Base-by-base conservation (phyloP, 2,888 invertebrate species). In the Cataglyphis altisquamis region DNA sequence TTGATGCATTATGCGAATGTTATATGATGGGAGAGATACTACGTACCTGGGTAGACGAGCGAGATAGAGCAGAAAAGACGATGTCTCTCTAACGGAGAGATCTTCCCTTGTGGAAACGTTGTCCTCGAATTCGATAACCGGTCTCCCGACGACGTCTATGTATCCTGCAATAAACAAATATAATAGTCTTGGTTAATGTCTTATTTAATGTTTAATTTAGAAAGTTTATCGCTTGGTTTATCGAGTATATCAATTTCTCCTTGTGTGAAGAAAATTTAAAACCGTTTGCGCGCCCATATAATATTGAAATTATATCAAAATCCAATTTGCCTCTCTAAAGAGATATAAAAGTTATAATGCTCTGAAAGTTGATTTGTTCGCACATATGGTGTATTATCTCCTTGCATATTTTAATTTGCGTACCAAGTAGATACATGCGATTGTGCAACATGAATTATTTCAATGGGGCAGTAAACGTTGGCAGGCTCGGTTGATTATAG, bases 11-110 rank as follows among this genome's bases (percentile, higher is more conserved):
- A 45, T 45, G 29, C 67, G 52, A 66, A 29, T n/a, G 12, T 52
- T 52, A n/a, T 52, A 5, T 39, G 41, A 62, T 21, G 39, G 10
- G 18, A 12, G 48, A 32, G 39, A 72, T 52, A 84, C 86, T 52
- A 84, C 86, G 96, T 95, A 97, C 97, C 96, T 96, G 91, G 97
- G 96, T 92, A 97, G 96, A 87, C 97, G 96, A 89, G 96, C 96
- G 95, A 97, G 97, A 95, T 97, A 97, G 93, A 97, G 95, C 87
- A 97, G 95, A 88, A 97, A 95, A 89, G 97, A 96, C 85, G 97
- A 97, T 89, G 97, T 96, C 95, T 97, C 97, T 91, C 96, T 96
- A 93, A 96, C 96, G 89, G 96, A 96, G 84, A 96, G 95, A 85
- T 96, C 96, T 86, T 96, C 96, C 92, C 95, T 95, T 90, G 96